These are phyloP conservation scores for Leptestheria dahalacensis DNA, from an alignment of 1,140 invertebrate species.

Conservation along the genomic window DNA sequence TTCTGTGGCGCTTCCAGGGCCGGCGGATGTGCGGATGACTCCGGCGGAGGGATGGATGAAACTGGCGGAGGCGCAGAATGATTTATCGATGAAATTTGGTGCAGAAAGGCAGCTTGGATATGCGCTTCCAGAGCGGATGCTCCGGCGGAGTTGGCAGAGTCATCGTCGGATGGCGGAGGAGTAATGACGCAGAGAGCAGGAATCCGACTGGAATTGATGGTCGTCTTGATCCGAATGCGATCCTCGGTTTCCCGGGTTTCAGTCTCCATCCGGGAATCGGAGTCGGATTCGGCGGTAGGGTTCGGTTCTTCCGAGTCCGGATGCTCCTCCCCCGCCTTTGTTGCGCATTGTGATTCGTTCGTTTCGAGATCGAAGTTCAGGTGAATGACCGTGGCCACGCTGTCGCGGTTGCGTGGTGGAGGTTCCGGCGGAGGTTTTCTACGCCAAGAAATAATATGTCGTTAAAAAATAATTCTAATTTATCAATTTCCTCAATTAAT, in stretches of 20 bases:
- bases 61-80: conserved; percentile 1
- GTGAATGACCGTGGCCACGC: not conserved
- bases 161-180: conserved; percentile 70
- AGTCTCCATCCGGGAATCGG: no score
- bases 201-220: conserved; percentile 68
- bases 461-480: no score
- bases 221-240: conserved; percentile 66
- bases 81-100: conserved; percentile 13
- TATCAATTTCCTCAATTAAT: no score
- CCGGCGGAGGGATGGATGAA: no score
- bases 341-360: conserved; percentile 25
- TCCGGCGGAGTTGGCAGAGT: conserved; percentile 24
- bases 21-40: no score
- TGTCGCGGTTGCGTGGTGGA: conserved; percentile 17
- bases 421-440: conserved; percentile 19
- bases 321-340: conserved; percentile 36
- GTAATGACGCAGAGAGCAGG: conserved; percentile 86
- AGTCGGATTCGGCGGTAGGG: conserved; percentile 45
- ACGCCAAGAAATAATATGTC: not conserved
- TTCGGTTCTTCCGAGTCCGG: not conserved
- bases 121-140: conserved; percentile 9
- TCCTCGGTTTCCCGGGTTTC: conserved; percentile 74
- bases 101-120: conserved; percentile 20
- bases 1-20: no score
- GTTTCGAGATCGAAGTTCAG: conserved; percentile 29